These are phyloP conservation scores for Hydrotaea diabolus DNA, from an alignment of 2,888 invertebrate genomes.

Conservation along the genomic window DNA sequence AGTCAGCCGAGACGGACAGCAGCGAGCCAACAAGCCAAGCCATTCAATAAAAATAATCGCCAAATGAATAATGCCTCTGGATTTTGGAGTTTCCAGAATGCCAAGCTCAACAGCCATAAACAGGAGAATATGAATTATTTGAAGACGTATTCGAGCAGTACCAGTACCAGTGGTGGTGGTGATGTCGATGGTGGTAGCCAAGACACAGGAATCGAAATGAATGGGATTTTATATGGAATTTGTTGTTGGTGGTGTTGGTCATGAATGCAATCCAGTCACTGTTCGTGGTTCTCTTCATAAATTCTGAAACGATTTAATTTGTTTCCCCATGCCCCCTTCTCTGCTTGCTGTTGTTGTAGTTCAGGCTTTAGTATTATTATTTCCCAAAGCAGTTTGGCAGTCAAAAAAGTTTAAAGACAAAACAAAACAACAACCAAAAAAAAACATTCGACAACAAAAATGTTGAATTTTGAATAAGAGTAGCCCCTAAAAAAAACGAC, in stretches of 20 bases:
- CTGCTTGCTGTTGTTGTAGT: not conserved
- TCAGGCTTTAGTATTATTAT: constrained; percentile 26
- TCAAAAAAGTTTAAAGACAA: not conserved
- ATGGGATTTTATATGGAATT: constrained; percentile 61
- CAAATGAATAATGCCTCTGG: constrained; percentile 75
- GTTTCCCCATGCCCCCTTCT: constrained; percentile 51
- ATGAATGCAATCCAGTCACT: constrained; percentile 57
- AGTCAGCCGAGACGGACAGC: not conserved
- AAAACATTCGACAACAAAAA: constrained; percentile 33
- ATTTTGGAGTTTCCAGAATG: constrained; percentile 71
- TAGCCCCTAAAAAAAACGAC: constrained; percentile 31
- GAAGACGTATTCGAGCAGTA: constrained; percentile 14
- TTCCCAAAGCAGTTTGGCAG: constrained; percentile 55
- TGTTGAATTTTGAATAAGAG: constrained; percentile 57
- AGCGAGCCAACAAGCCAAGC: not conserved
- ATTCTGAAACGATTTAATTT: constrained; percentile 68
- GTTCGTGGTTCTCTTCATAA: constrained; percentile 61
- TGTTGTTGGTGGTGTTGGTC: constrained; percentile 58
- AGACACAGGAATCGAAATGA: constrained; percentile 38
- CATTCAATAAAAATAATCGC: constrained; percentile 78
- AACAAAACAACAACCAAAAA: constrained; percentile 36
- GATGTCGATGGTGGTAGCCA: not conserved
- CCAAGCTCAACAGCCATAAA: not conserved
- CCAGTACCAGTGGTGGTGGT: constrained; percentile 26
- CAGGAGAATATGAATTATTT: constrained; percentile 53